Base-by-base conservation (phyloP, 2,888 invertebrate genomes). In the Glaucopsyche alexis region DNA sequence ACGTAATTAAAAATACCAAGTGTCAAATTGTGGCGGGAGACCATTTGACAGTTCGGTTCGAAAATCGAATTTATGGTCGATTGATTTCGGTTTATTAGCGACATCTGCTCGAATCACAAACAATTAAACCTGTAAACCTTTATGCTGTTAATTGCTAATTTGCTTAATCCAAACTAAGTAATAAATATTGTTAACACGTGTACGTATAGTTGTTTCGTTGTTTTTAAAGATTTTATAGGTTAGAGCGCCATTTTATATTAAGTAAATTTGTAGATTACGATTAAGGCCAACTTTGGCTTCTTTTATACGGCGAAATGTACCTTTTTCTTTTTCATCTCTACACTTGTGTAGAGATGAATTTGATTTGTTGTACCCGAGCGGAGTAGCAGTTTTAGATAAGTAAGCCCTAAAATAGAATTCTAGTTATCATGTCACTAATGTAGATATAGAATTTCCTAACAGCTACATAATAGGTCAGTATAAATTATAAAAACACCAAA, bases 21-120 rank as follows among this genome's bases (percentile, higher is more conserved):
- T 86, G 87, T 88, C 88, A 88, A 82, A 82, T 83, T 84, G 83
- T 81, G 84, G 87, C 69, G 69, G 49, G 69, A 69, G 47, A 47
- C 47, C 47, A 49, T 2, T 29, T 84, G 75, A 71, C 75, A 67
- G 49, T 74, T 74, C 76, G 77, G 66, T 19, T 29, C 14, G 69
- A 19, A 60, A 60, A 60, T 60, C 60, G 40, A 66, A 47, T 82
- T 75, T 70, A 75, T 75, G 74, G 75, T 52, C 77, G 65, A 76
- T 77, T 72, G 52, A 74, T 69, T 73, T 82, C 80, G 74, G 72
- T 75, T 67, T 38, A 66, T 60, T 67, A 64, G 42, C 50, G 71
- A 75, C 77, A 77, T 76, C 75, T 78, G 69, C 49, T 49, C 29
- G 2, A 14, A 60, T 14, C 60, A 60, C 60, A 38, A 60, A 2